Conservation (phyloP, 2,888 invertebrate genomes). For the Mechanitis mazaeus region DNA sequence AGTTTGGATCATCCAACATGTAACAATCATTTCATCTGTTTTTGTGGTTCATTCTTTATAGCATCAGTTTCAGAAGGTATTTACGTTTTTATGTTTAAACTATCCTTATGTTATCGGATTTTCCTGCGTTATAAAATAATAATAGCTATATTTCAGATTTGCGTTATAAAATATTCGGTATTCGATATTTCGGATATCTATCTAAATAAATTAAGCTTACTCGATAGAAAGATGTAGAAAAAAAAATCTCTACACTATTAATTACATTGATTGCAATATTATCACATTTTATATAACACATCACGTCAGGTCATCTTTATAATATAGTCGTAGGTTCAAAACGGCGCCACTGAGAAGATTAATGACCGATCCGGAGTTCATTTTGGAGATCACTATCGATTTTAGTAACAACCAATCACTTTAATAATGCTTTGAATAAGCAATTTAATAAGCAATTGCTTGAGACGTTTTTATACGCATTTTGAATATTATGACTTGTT, state of each 20-base stretch:
- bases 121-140: constrained; percentile 1
- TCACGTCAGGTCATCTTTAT: constrained; percentile 29
- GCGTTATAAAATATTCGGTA: no score
- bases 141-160: constrained; percentile 6
- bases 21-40: constrained; percentile 39
- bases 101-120: constrained; percentile 18
- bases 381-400: constrained; percentile 46
- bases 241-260: no score
- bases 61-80: constrained; percentile 41
- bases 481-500: not conserved
- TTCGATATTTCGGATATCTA: no score
- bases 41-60: constrained; percentile 64
- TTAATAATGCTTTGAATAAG: constrained; percentile 32
- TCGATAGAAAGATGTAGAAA: constrained; percentile 12
- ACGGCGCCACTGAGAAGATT: constrained; percentile 65
- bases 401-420: constrained; percentile 36
- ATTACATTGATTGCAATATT: no score
- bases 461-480: constrained; percentile 35
- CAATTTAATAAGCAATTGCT: constrained; percentile 33
- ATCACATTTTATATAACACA: no score
- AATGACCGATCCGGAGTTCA: constrained; percentile 55
- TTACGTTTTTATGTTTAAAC: constrained; percentile 39
- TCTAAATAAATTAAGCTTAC: no score
- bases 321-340: constrained; percentile 62
- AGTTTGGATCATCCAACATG: constrained; percentile 33